Base-by-base conservation (phyloP, 2,888 invertebrate species). In the Drosophila multiciliata region DNA sequence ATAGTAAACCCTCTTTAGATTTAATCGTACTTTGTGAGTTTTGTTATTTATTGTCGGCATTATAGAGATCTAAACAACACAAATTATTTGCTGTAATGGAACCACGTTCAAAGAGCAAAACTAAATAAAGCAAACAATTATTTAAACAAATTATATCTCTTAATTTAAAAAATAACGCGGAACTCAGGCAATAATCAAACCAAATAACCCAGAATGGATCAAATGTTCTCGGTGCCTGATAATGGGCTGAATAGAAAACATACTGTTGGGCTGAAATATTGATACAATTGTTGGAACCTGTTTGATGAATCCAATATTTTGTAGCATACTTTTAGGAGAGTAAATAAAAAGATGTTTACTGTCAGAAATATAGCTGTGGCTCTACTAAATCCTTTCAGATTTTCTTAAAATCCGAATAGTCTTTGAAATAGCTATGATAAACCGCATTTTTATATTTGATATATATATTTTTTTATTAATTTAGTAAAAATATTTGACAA, bases 41-140 rank as follows among this genome's bases (percentile, higher is more conserved):
- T 87, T 87, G 89, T 87, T 90, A 89, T 87, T 90, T 89, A 90
- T 87, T 89, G 81, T 80, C 82, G 76, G 90, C 90, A 89, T 89
- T 87, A 84, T 89, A 83, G 77, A 77, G 66, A 87, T 78, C 85
- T 70, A 73, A 88, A 78, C 77, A 66, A 76, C 87, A 87, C 82
- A 89, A 89, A 83, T 70, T 84, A 89, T 81, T 85, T 87, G 82
- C 87, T 89, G 68, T 85, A 87, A 84, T 78, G 65, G 82, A 87
- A 89, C 85, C 82, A 81, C 69, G 84, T 87, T 89, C 82, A 75
- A 84, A 65, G 66, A 73, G 80, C 77, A 90, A 86, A 87, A 90
- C 89, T 88, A 88, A 90, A 86, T 86, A 86, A 88, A 86, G 87
- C 72, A 83, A 82, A 75, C 64, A 80, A 73, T 73, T 77, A 89